Base-by-base conservation (phyloP, 2,113 vertebrate species). In the Eolophus roseicapilla region DNA sequence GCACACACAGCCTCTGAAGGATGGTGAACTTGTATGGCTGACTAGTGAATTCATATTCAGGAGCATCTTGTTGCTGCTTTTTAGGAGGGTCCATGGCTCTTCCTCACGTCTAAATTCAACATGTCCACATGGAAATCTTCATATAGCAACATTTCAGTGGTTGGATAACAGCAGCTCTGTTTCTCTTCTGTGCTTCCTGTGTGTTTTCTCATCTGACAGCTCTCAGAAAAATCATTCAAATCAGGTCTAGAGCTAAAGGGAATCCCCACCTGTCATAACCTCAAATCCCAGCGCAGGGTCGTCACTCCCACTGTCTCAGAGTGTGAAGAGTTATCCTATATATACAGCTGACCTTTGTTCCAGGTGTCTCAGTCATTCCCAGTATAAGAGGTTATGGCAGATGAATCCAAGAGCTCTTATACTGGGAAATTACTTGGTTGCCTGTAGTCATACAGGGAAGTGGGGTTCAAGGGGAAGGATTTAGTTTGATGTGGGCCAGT, bases 391-490 rank as follows among this genome's bases (percentile, higher is more conserved):
- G 11, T 88, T 46, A 53, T 7, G 25, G 24, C 55, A 57, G 17
- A 19, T 3, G 2, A 64, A 46, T 35, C 7, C 9, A 75, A 87
- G 33, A 76, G 52, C 10, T 55, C 3, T 81, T 65, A 1, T 49
- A 12, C 5, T 64, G n/a, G 64, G 80, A 81, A 77, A 19, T 13
- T 0, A 28, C 16, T 29, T 71, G 23, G 11, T 46, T 85, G 50
- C 28, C 15, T 78, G 17, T 17, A 31, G 15, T n/a, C 46, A 10
- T 37, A 27, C 8, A 85, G 35, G 25, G 55, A 86, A 84, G 13
- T 3, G 7, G 28, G 8, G 1, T 31, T 33, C 1, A 2, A 10
- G 2, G 7, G 12, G 13, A 63, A 75, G 5, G 73, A 18, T 50
- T 68, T 23, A 62, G 6, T 37, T 71, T 50, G 11, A 18, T 44